phyloP scores from a whole-genome alignment of 2,797 vertebrate species.

The Peromyscus aztecus region DNA sequence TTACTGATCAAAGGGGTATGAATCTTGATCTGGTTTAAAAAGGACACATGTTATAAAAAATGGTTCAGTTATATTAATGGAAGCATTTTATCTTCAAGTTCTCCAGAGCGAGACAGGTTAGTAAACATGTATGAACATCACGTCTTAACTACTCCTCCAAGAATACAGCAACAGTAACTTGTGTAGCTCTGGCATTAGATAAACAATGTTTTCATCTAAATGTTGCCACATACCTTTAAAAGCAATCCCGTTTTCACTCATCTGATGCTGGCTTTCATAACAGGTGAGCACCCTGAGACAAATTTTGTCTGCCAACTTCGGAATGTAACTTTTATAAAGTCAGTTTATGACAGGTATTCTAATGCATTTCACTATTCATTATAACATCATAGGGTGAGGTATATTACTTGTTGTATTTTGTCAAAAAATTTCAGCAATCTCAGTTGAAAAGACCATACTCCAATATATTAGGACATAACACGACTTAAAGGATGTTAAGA shows the following conservation, averaged over 20 bases:
- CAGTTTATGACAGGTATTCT: conserved; percentile 44
- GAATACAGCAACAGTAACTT: conserved; percentile 25
- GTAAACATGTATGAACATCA: conserved; percentile 30
- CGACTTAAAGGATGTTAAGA: neutral
- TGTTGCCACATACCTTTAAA: conserved; percentile 48
- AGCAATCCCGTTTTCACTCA: conserved; percentile 46
- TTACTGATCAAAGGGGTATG: neutral
- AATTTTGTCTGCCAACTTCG: conserved; percentile 31
- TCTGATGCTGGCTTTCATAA: conserved; percentile 61
- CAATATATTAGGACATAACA: neutral
- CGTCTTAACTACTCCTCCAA: conserved; percentile 6
- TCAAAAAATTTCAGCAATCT: conserved; percentile 26
- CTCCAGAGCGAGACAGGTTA: neutral
- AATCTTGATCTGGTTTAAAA: neutral
- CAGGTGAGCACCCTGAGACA: conserved; percentile 56
- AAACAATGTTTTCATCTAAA: conserved; percentile 64
- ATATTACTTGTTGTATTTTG: conserved; percentile 8
- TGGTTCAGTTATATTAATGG: conserved; percentile 39
- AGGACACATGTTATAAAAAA: neutral
- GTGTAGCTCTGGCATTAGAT: neutral
- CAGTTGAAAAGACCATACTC: neutral
- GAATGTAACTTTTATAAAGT: conserved; percentile 66
- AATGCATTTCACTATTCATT: conserved; percentile 26
- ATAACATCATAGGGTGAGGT: neutral
- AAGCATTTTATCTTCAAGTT: conserved; percentile 26